Evolutionary conservation across 1,140 invertebrate species (phyloP).

Genomic region (Micrasema minimum): DNA sequence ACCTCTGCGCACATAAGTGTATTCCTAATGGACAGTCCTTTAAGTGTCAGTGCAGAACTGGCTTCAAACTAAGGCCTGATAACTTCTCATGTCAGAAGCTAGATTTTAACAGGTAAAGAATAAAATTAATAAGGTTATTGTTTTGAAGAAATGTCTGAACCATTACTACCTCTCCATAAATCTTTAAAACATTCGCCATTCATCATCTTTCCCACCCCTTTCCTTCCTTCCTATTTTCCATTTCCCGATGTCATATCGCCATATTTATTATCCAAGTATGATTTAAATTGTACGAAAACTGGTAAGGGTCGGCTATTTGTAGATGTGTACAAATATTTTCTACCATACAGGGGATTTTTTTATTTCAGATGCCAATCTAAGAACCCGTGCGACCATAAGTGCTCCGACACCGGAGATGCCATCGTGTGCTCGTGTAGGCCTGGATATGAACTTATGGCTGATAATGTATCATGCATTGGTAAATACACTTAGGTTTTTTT

Average conservation of each 20-base stretch:
- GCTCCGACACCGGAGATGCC: conserved; percentile 70
- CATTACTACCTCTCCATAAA: too few relatives aligned
- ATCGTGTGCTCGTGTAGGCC: conserved; percentile 74
- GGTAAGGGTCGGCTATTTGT: too few relatives aligned
- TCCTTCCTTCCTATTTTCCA: too few relatives aligned
- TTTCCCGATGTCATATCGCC: too few relatives aligned
- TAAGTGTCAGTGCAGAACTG: conserved; percentile 76
- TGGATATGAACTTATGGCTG: conserved; percentile 75
- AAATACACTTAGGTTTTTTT: conserved; percentile 24
- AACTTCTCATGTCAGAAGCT: conserved; percentile 67
- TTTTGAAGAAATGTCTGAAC: too few relatives aligned
- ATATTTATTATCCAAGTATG: too few relatives aligned
- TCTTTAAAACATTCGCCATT: too few relatives aligned
- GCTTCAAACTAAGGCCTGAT: conserved; percentile 72
- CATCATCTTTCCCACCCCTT: too few relatives aligned
- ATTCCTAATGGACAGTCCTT: conserved; percentile 75
- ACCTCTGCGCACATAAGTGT: conserved; percentile 80
- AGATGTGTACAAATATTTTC: too few relatives aligned
- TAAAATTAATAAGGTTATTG: too few relatives aligned
- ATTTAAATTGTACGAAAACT: too few relatives aligned
- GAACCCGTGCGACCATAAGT: conserved; percentile 76
- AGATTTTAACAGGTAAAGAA: conserved; percentile 52
- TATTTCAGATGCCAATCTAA: conserved; percentile 67
- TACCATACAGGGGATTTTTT: background rate
- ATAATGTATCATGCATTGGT: conserved; percentile 74